Base-by-base conservation (phyloP, 2,888 invertebrate species). In the Hemistola chrysoprasaria region DNA sequence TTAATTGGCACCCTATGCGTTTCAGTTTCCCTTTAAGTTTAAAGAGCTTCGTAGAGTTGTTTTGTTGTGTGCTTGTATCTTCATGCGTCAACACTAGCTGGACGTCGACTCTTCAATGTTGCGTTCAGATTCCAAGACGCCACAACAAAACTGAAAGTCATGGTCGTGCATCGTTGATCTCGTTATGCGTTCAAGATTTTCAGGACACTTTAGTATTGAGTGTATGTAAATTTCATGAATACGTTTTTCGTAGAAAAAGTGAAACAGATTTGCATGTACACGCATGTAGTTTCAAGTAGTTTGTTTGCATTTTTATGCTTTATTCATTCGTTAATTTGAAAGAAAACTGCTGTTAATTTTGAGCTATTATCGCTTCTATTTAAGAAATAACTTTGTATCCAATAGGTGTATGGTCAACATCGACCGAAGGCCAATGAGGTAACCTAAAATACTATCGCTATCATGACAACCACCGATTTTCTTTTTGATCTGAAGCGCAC, bases 81-180 rank as follows among this genome's bases (percentile, higher is more conserved):
- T 26, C 37, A 29, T 42, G 84, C 83, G 79, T 82, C 75, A 68
- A 65, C 78, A 84, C 84, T 84, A 86, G 85, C 85, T 82, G 84
- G 47, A 65, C 58, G 56, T 65, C 60, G 68, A 62, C 79, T 28
- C 20, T 35, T 23, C 3, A 61, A 81, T 76, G 71, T 73, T 59
- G 61, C 59, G 62, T 68, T 65, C 72, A 75, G 85, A 85, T 86
- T 86, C 86, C 84, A 70, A 66, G 77, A 78, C 83, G 87, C 87
- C 42, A 85, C 54, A 86, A 39, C 45, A 71, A 69, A 68, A 73
- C 80, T 77, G 82, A 72, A 65, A 70, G 67, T 70, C 62, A 56
- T 62, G 51, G 57, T 35, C 34, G 41, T 57, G 67, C 68, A 66
- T 56, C 58, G 58, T 61, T 56, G 55, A 43, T 30, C 40, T 59